Base-by-base conservation (phyloP, 2,888 invertebrate species). In the Eumacrocentrus americanus region DNA sequence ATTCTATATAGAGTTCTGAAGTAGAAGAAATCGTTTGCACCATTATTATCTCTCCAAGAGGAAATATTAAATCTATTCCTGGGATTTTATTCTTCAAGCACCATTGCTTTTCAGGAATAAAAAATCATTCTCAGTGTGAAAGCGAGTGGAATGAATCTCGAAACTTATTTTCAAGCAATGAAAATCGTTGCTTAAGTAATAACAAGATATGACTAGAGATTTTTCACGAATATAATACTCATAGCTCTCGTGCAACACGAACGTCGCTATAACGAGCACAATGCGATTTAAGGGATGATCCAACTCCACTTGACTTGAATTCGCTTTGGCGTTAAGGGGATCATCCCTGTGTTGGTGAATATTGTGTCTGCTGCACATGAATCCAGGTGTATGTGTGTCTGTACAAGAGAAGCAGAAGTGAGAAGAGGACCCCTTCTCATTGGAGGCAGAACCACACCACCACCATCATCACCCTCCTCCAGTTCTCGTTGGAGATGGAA, bases 401-500 rank as follows among this genome's bases (percentile, higher is more conserved):
- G n/a, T n/a, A n/a, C n/a, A n/a, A n/a, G n/a, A 40, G 53, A 42
- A 29, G 40, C 22, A 23, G 16, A 42, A 53, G 53, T 42, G 53
- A 53, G 20, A 38, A 57, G 58, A 44, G 47, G 56, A 54, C 38
- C n/a, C n/a, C n/a, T n/a, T n/a, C n/a, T 56, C 58, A 57, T 59
- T 37, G 54, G 57, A 69, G 71, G 65, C 68, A 64, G 62, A 64
- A 64, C 68, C 63, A n/a, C n/a, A n/a, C n/a, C n/a, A n/a, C n/a
- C n/a, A n/a, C n/a, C n/a, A n/a, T n/a, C n/a, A n/a, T n/a, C n/a
- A 68, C 64, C 67, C 66, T 68, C 74, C 72, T n/a, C n/a, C n/a
- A n/a, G n/a, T n/a, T n/a, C 72, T 72, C 73, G 78, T 77, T 77
- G 74, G 77, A 79, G 77, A 79, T 80, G 79, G 80, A 79, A 80